A percentile compares a stretch with the other conserved stretches of the same genome.
Conservation (phyloP, 2,113 vertebrate genomes). For the Aptenodytes patagonicus region DNA sequence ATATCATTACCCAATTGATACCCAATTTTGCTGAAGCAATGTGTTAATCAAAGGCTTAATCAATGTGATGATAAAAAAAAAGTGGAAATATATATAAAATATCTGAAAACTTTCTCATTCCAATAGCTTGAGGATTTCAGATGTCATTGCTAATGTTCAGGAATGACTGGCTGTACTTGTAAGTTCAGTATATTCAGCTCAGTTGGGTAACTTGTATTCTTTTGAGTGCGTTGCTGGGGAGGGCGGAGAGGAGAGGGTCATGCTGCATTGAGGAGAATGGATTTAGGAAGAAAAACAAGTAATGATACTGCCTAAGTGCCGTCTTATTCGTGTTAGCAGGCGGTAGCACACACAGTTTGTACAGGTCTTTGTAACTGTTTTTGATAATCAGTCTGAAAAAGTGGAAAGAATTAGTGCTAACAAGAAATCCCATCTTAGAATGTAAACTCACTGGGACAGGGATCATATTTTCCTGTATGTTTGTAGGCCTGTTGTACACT, state of each 20-base stretch:
- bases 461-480: neutral
- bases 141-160: neutral
- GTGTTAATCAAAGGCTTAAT: neutral
- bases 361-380: neutral
- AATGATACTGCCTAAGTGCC: neutral
- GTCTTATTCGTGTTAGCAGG: neutral
- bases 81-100: neutral
- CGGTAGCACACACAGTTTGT: neutral
- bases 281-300: neutral
- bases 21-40: neutral
- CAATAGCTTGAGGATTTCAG: neutral
- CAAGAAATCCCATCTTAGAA: neutral
- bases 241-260: neutral
- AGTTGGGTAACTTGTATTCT: neutral
- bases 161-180: neutral
- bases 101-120: neutral
- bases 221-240: neutral
- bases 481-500: neutral
- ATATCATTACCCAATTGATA: neutral
- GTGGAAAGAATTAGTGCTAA: neutral
- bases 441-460: neutral
- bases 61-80: neutral
- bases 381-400: neutral
- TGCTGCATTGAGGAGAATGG: neutral
- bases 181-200: neutral